Base-by-base conservation (phyloP, 2,113 vertebrate species). In the Theristicus caerulescens region DNA sequence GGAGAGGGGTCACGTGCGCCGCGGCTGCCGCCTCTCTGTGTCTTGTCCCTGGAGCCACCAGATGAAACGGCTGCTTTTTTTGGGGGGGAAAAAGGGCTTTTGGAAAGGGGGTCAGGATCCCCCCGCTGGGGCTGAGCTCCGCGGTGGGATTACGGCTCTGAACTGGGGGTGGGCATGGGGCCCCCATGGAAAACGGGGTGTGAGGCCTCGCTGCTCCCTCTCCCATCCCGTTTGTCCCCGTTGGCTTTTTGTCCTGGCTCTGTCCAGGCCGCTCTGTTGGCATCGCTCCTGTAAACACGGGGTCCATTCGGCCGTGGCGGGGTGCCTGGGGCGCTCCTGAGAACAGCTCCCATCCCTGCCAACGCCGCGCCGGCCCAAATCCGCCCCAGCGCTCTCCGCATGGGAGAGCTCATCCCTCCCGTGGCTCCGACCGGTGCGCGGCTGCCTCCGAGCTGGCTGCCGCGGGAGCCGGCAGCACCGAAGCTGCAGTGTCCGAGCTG, bases 271-370 rank as follows among this genome's bases (percentile, higher is more conserved):
- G 38, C 38, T 38, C 12, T 54, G 40, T 32, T 16, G 13, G 42
- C 13, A 7, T 19, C 3, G 9, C 16, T 32, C 34, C 16, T 13
- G 0, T 22, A 4, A 55, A 27, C 14, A 1, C 0, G 1, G 26
- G 6, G 18, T 13, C 10, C 61, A 22, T n/a, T 27, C 6, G 42
- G 61, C 61, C 8, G 3, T 11, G 59, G 59, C 9, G 7, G 6
- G 22, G 44, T 59, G 44, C 32, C 62, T 1, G 19, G 36, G 29
- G 36, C 4, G 1, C 24, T 46, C 52, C 26, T 6, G 34, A 58
- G n/a, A 25, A 6, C 52, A 47, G 2, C 16, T 51, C 66, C 36
- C 18, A 4, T 15, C 38, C 49, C 38, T 36, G 38, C 51, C 18
- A 11, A 19, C 76, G 13, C 47, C 12, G 2, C 42, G 6, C 49